Percentiles rank a stretch among this genome's conserved stretches.
phyloP scores from a whole-genome alignment of 2,888 invertebrate genomes.

The Acanthosepion esculentum region DNA sequence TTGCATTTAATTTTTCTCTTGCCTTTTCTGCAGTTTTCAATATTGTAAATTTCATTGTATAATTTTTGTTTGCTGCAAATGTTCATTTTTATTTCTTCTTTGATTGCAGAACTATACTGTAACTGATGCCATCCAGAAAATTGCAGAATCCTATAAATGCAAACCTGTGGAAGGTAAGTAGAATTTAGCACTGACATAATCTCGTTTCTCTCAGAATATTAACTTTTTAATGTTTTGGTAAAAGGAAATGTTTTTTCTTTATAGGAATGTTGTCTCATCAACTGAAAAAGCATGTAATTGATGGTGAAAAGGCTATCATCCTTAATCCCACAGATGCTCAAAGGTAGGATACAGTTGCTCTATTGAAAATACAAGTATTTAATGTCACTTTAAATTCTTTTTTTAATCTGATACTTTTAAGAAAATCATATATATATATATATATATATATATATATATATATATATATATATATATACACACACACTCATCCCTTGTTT shows the following conservation, averaged over 20 bases:
- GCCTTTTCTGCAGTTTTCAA: not conserved
- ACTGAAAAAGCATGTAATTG: constrained; percentile 87
- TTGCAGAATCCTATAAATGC: constrained; percentile 93
- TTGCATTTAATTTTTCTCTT: too few species aligned
- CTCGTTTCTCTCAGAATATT: not conserved
- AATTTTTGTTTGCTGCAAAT: not conserved
- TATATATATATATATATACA: too few species aligned
- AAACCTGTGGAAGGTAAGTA: constrained; percentile 97
- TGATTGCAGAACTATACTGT: constrained; percentile 86
- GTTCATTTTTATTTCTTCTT: constrained; percentile 46
- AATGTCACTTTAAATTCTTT: too few species aligned
- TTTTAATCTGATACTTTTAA: too few species aligned
- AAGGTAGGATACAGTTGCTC: constrained; percentile 72
- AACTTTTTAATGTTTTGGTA: too few species aligned
- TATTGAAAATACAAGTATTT: too few species aligned
- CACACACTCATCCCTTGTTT: too few species aligned
- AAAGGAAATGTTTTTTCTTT: constrained; percentile 49
- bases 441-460: too few species aligned
- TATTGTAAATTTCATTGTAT: not conserved
- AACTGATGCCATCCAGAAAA: constrained; percentile 93
- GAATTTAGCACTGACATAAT: not conserved
- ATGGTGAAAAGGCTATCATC: constrained; percentile 97
- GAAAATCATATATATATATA: too few species aligned
- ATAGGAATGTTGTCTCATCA: constrained; percentile 84
- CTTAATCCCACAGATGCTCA: constrained; percentile 98